Percentiles rank a stretch among this genome's conserved stretches.
phyloP scores from a whole-genome alignment of 2,113 vertebrate genomes.

The Mungos mungo region DNA sequence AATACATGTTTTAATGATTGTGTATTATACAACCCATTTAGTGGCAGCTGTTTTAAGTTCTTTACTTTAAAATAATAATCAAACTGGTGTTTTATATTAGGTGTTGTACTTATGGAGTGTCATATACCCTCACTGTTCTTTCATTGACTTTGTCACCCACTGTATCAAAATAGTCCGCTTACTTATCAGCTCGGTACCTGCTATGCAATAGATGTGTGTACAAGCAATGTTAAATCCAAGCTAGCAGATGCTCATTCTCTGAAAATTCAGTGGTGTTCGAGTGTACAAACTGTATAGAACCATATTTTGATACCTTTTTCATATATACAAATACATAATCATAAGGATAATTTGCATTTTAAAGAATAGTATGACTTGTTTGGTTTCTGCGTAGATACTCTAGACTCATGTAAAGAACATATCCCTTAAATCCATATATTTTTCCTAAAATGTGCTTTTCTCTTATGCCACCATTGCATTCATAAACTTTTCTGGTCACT shows the following conservation, averaged over 20 bases:
- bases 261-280: background rate
- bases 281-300: background rate
- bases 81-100: background rate
- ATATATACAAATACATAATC: background rate
- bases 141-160: background rate
- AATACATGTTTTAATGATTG: conserved; percentile 31
- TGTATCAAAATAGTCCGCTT: background rate
- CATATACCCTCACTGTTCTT: background rate
- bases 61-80: background rate
- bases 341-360: background rate
- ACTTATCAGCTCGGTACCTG: background rate
- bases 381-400: background rate
- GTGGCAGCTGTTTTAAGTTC: background rate
- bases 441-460: background rate
- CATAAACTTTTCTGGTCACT: background rate
- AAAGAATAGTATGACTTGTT: background rate
- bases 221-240: background rate
- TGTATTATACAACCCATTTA: background rate
- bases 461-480: background rate
- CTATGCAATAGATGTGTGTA: background rate
- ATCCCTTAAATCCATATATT: background rate
- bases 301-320: background rate
- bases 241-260: background rate
- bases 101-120: background rate
- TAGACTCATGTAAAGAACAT: background rate